Evolutionary conservation across 2,797 vertebrate genomes (phyloP).

Genomic region (Sebastes nivosus): DNA sequence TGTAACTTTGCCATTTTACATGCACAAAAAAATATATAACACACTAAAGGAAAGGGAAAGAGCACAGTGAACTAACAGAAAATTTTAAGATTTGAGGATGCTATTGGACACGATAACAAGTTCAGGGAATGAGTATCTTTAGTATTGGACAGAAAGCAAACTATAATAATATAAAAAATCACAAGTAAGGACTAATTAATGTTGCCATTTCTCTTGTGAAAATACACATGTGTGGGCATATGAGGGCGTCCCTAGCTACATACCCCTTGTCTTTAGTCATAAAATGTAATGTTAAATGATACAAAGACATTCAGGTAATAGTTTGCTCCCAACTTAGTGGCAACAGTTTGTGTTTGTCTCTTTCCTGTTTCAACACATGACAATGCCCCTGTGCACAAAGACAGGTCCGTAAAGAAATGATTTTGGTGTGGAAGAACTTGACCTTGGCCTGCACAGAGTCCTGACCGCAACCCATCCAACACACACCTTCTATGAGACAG

Average conservation of each 20-base stretch:
- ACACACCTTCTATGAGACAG: neutral
- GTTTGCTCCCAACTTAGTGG: neutral
- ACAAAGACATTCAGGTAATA: neutral
- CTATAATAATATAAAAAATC: neutral
- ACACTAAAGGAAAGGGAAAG: too few relatives aligned
- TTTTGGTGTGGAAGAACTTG: too few relatives aligned
- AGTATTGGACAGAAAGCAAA: neutral
- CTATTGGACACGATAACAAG: neutral
- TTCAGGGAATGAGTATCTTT: neutral
- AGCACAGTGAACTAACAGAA: neutral
- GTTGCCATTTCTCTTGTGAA: too few relatives aligned
- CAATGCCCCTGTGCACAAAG: too few relatives aligned
- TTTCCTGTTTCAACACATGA: neutral
- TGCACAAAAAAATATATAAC: too few relatives aligned
- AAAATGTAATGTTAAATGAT: neutral
- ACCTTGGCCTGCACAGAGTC: too few relatives aligned
- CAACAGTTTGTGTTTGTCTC: neutral
- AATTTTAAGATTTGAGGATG: neutral
- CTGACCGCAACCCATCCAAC: neutral
- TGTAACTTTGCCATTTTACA: too few relatives aligned
- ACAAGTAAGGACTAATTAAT: neutral
- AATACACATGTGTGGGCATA: too few relatives aligned
- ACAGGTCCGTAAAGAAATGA: too few relatives aligned
- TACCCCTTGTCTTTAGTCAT: too few relatives aligned
- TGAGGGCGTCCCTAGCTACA: too few relatives aligned